Conservation (phyloP, 2,888 invertebrate species). For the Tolmerus cingulatus region DNA sequence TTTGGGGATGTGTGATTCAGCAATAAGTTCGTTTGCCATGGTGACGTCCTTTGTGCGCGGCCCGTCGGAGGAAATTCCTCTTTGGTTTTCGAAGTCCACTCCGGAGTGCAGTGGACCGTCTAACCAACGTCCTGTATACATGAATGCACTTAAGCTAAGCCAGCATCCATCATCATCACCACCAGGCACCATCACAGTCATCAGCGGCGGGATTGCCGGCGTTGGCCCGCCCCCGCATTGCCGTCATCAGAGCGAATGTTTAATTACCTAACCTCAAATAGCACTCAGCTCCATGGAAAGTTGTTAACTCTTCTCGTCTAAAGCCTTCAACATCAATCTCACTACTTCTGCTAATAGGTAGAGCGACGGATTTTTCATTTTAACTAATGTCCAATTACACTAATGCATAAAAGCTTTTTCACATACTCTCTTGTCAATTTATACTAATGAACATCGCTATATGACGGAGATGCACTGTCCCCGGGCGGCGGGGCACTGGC, state of each 20-base stretch:
- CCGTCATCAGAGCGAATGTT: slow-evolving; percentile 49
- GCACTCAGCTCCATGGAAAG: slow-evolving; percentile 53
- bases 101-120: slow-evolving; percentile 11
- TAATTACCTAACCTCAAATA: slow-evolving; percentile 55
- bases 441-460: slow-evolving; percentile 52
- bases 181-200: slow-evolving; percentile 17
- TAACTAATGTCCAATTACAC: slow-evolving; percentile 55
- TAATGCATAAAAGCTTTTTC: slow-evolving; percentile 55
- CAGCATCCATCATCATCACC: slow-evolving; percentile 36
- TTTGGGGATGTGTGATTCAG: not conserved
- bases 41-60: not conserved
- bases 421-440: slow-evolving; percentile 53
- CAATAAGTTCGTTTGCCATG: not conserved
- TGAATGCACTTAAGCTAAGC: slow-evolving; percentile 39
- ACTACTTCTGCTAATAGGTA: slow-evolving; percentile 48
- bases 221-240: slow-evolving; percentile 21
- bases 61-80: not conserved
- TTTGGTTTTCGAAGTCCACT: slow-evolving; percentile 31
- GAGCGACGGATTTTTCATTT: slow-evolving; percentile 54
- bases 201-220: not conserved
- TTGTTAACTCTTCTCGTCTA: slow-evolving; percentile 51
- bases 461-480: not conserved
- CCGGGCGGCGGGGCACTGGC: not conserved
- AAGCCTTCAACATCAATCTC: slow-evolving; percentile 42
- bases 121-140: slow-evolving; percentile 28